Percentiles rank a stretch among this genome's conserved stretches.
These are phyloP conservation scores for Pseudorhombus dupliciocellatus DNA, from an alignment of 2,113 vertebrate genomes.

Conservation along the genomic window DNA sequence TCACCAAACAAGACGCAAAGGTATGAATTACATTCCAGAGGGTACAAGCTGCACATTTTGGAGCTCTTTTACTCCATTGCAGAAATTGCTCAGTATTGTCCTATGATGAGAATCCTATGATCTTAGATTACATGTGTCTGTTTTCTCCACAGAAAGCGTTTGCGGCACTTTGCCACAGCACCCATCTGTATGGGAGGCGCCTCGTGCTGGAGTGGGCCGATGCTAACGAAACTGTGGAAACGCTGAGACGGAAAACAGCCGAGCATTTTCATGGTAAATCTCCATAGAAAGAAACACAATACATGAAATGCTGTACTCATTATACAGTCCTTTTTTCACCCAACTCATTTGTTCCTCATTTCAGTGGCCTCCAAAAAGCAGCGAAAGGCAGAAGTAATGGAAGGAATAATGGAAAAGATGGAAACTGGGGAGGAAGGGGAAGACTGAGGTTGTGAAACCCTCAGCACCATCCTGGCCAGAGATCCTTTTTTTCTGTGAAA, in stretches of 20 bases:
- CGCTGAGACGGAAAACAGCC: constrained; percentile 89
- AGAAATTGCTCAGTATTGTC: background rate
- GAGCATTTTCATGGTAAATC: constrained; percentile 90
- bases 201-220: constrained; percentile 97
- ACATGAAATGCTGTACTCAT: background rate
- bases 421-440: constrained; percentile 78
- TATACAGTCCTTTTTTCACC: background rate
- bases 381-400: constrained; percentile 82
- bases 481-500: constrained; percentile 4
- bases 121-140: constrained; percentile 2
- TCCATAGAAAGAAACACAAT: background rate
- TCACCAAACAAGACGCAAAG: constrained; percentile 98
- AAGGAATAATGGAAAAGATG: constrained; percentile 89
- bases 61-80: background rate
- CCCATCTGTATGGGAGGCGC: constrained; percentile 93
- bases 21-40: constrained; percentile 65
- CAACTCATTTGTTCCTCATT: background rate
- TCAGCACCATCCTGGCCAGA: background rate
- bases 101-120: background rate
- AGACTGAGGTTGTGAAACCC: constrained; percentile 38
- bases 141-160: constrained; percentile 87
- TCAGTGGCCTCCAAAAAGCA: constrained; percentile 85
- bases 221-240: constrained; percentile 87
- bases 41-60: background rate
- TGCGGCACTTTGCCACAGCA: constrained; percentile 93